phyloP scores from a whole-genome alignment of 2,888 invertebrate species.

The Neoascia interrupta region DNA sequence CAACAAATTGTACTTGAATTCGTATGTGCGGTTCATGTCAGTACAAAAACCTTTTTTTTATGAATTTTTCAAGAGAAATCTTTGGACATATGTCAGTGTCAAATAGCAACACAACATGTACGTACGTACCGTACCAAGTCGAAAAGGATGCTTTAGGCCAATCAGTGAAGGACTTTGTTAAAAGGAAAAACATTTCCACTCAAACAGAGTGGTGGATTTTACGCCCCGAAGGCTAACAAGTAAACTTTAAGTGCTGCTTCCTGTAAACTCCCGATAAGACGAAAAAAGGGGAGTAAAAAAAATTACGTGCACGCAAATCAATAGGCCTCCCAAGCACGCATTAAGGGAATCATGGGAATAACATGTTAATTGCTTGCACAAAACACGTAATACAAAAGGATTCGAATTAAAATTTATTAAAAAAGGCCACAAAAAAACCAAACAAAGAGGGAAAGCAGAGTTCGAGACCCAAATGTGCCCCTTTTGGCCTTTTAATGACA shows the following conservation, averaged over 20 bases:
- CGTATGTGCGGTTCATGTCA: constrained; percentile 25
- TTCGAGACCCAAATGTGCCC: constrained; percentile 28
- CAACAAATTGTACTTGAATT: constrained; percentile 52
- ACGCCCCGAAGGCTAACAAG: constrained; percentile 32
- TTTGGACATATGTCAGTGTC: constrained; percentile 60
- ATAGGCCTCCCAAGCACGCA: constrained; percentile 26
- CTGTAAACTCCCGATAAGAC: constrained; percentile 31
- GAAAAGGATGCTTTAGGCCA: constrained; percentile 49
- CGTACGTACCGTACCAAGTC: too few relatives aligned
- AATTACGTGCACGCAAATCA: constrained; percentile 59
- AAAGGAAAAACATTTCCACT: not conserved
- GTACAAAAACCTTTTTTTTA: constrained; percentile 23
- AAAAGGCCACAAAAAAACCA: constrained; percentile 34
- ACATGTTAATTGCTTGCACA: constrained; percentile 52
- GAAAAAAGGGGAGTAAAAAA: not conserved
- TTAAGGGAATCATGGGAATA: constrained; percentile 40
- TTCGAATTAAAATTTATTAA: constrained; percentile 40
- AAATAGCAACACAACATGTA: constrained; percentile 45
- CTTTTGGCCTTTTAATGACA: constrained; percentile 57
- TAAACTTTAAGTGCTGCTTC: constrained; percentile 49
- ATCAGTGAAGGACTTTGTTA: constrained; percentile 29
- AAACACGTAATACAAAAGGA: constrained; percentile 30
- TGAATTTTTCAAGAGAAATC: constrained; percentile 28
- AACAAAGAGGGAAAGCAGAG: constrained; percentile 11
- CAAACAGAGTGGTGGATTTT: constrained; percentile 19